Percentiles rank a stretch among this genome's conserved stretches.
Evolutionary conservation across 2,888 invertebrate genomes (phyloP).

Genomic region (Eurytoma californica): DNA sequence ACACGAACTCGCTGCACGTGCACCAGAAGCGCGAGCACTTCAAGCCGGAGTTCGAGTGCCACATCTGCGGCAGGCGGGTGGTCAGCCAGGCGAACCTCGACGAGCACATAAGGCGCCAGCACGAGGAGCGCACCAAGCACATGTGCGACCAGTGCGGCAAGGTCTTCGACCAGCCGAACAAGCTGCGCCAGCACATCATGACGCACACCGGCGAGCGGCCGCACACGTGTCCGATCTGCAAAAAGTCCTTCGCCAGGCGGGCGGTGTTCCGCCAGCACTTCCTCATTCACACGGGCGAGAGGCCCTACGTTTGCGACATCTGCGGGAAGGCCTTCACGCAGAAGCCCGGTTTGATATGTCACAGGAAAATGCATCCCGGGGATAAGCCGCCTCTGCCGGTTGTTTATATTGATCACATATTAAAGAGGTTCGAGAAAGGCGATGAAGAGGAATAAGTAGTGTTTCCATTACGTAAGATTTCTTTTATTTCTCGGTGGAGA

Average conservation of each 20-base stretch:
- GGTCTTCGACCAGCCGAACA: conserved; percentile 71
- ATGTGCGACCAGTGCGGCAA: conserved; percentile 73
- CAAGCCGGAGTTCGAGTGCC: conserved; percentile 72
- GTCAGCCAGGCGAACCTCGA: conserved; percentile 72
- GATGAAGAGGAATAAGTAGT: background rate
- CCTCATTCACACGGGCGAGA: conserved; percentile 72
- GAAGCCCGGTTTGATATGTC: conserved; percentile 72
- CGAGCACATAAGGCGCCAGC: conserved; percentile 71
- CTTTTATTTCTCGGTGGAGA: background rate
- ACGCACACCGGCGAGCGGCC: conserved; percentile 72
- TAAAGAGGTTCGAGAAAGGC: conserved; percentile 63
- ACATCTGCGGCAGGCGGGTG: conserved; percentile 71
- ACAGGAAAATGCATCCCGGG: conserved; percentile 72
- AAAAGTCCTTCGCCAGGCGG: conserved; percentile 70
- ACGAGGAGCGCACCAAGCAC: conserved; percentile 69
- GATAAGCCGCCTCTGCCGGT: conserved; percentile 72
- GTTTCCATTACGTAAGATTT: too few species aligned
- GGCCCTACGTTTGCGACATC: conserved; percentile 72
- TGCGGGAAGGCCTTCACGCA: conserved; percentile 73
- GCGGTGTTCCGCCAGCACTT: conserved; percentile 72
- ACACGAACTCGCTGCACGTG: conserved; percentile 71
- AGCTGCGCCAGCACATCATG: conserved; percentile 71
- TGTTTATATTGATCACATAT: conserved; percentile 72
- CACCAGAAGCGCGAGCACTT: conserved; percentile 73
- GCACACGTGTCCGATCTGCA: conserved; percentile 69